phyloP scores from a whole-genome alignment of 2,113 vertebrate genomes.

The Trichechus manatus region DNA sequence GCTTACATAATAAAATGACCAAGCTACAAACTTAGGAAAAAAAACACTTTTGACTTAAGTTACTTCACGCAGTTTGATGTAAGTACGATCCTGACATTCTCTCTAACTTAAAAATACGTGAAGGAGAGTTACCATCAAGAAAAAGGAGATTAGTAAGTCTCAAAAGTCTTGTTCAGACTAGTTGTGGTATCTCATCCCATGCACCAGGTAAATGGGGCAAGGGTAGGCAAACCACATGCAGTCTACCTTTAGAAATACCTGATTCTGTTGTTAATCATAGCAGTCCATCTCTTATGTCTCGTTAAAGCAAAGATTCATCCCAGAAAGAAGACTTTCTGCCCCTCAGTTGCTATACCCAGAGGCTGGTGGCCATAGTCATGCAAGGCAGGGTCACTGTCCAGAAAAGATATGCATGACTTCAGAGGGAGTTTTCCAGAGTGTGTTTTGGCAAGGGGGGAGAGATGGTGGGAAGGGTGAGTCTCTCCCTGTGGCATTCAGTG shows the following conservation, averaged over 20 bases:
- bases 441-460: background rate
- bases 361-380: background rate
- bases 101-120: background rate
- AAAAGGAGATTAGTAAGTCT: conserved; percentile 51
- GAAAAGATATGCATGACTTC: conserved; percentile 56
- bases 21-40: background rate
- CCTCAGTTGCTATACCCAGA: background rate
- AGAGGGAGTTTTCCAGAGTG: conserved; percentile 62
- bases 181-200: background rate
- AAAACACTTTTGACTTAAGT: conserved; percentile 31
- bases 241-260: background rate
- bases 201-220: conserved; percentile 46
- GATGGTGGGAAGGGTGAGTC: conserved; percentile 21
- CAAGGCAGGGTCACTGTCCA: conserved; percentile 16
- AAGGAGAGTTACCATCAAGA: conserved; percentile 9
- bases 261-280: background rate
- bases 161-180: conserved; percentile 61
- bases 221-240: background rate
- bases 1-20: background rate
- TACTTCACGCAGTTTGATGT: conserved; percentile 45
- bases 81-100: conserved; percentile 5
- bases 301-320: background rate
- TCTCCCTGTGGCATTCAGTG: conserved; percentile 39
- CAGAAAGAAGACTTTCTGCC: background rate
- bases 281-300: background rate